Base-by-base conservation (phyloP, 2,797 vertebrate species). In the Vultur gryphus region DNA sequence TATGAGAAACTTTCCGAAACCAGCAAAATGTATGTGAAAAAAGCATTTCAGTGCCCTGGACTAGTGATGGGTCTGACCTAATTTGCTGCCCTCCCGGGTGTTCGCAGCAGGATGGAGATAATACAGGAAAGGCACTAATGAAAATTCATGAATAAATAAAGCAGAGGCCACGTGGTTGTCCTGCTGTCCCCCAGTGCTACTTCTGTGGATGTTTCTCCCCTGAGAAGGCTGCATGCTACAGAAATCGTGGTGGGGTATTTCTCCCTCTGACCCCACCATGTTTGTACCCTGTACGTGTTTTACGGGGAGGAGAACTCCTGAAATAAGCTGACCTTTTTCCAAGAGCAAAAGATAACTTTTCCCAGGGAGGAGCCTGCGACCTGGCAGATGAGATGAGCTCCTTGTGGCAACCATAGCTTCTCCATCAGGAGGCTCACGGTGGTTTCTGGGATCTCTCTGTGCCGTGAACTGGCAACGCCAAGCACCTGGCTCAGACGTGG, bases 341-440 rank as follows among this genome's bases (percentile, higher is more conserved):
- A 64, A 41, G 23, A 66, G 20, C n/a, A 54, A 48, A 64, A 57
- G 29, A 11, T 33, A 33, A 16, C 26, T 67, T 49, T 65, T 67
- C 72, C 29, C 13, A 48, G 44, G 43, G 24, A 73, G 51, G n/a
- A 64, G 39, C 59, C 61, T 69, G 39, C 0, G 2, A 5, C 25
- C 35, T 66, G 65, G 52, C 52, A 86, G 48, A 31, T 57, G 13
- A 79, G 26, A 13, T 37, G 39, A 69, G 51, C 51, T 69, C 21
- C n/a, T 58, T 62, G 55, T n/a, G 44, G n/a, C 39, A 52, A 13
- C 49, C 23, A 2, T 23, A 48, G 48, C 37, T 77, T 55, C 65
- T 66, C 33, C 18, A 21, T 3, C 2, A 3, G 39, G 26, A 64
- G 28, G 19, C 35, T 76, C 6, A 26, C 0, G 1, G 49, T 58